phyloP scores from a whole-genome alignment of 92 coral and sea anemone genomes.

The Epizoanthus rinbou region DNA sequence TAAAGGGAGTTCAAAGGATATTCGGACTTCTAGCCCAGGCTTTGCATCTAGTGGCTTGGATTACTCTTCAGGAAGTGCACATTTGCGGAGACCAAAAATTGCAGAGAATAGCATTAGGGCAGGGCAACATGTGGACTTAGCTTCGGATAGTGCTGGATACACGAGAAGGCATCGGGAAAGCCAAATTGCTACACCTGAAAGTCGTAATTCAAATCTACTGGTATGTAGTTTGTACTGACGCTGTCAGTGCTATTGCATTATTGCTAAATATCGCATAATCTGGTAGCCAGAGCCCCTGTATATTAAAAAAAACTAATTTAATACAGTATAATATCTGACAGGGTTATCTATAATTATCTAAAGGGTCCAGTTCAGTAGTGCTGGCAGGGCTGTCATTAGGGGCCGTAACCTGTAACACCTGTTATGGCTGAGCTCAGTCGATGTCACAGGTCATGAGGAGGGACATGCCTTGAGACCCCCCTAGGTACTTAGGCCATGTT shows the following conservation, averaged over 20 bases:
- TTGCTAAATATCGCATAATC: too few relatives aligned
- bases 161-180: constrained; percentile 72
- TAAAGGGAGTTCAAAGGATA: constrained; percentile 47
- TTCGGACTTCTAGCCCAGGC: constrained; percentile 66
- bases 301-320: too few relatives aligned
- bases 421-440: too few relatives aligned
- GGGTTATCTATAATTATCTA: too few relatives aligned
- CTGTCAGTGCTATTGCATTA: background rate
- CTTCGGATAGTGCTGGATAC: constrained; percentile 76
- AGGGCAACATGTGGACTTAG: constrained; percentile 62
- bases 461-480: too few relatives aligned
- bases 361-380: too few relatives aligned
- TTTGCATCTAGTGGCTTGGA: constrained; percentile 52
- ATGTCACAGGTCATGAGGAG: too few relatives aligned
- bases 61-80: constrained; percentile 62
- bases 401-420: too few relatives aligned
- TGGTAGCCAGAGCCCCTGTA: too few relatives aligned
- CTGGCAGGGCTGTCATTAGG: too few relatives aligned
- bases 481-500: too few relatives aligned
- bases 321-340: too few relatives aligned
- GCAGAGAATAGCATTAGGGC: constrained; percentile 72
- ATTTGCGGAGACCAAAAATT: constrained; percentile 69
- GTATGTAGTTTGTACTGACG: constrained; percentile 51
- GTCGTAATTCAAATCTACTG: constrained; percentile 76
- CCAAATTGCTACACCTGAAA: constrained; percentile 82